Evolutionary conservation across 1,140 invertebrate genomes (phyloP), one percentile per base, ranked within the genome.

Genomic region (Rhagoletis zephyria): DNA sequence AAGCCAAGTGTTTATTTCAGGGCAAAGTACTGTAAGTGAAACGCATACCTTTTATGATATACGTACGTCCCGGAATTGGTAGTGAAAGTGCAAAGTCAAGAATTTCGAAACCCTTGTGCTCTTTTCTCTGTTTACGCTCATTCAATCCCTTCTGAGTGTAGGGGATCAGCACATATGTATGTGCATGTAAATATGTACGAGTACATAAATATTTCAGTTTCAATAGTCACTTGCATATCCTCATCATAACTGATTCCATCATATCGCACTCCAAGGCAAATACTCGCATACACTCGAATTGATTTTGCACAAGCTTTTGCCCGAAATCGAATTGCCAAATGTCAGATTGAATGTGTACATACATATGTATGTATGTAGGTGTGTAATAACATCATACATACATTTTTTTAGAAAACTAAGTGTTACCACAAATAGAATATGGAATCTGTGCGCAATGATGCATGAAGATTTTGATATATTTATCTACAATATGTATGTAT

Each of bases 191-290:
- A 30, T 64, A n/a, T 16, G 63, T 64, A 51, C 30, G 48, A 56
- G 74, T 81, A 40, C 56, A 51, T n/a, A 81, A 30, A 74, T 74
- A 74, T 74, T 40, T 45, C 67, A 74, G 67, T 59, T 56, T 56
- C 74, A 81, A 81, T 81, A 30, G 19, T 81, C 48, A 59, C 48
- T 81, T 81, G 59, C 74, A n/a, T 56, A 45, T 81, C 6, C n/a
- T 81, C 74, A 19, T 30, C 74, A 59, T 81, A 30, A 81, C 74
- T 48, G 48, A 81, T 56, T 16, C 74, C 45, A 59, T 81, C 74
- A 30, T 56, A 81, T 81, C 51, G 42, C 48, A 81, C 74, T 30
- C 51, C 51, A 56, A 48, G 56, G 74, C 74, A 81, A 81, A 81
- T 81, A 81, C 30, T 30, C 30, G 30, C 30, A 30, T 81, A 48